These are phyloP conservation scores for Trogon melanurus DNA, from an alignment of 2,113 vertebrate species.

Conservation along the genomic window DNA sequence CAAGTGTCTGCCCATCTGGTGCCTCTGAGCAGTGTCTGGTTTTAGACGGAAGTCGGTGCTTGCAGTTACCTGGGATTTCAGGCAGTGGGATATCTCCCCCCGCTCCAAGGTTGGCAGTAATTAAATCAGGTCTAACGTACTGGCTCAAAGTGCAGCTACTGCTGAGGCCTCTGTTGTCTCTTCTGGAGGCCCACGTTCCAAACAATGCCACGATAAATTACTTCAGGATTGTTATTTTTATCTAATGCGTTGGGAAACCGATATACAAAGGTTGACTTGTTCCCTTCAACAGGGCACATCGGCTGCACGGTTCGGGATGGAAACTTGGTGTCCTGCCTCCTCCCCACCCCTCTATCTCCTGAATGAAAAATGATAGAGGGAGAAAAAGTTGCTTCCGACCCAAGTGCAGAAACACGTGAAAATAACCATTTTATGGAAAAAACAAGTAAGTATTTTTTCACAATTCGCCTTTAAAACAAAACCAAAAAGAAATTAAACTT, in stretches of 20 bases:
- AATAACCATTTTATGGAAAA: background rate
- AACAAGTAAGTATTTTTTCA: background rate
- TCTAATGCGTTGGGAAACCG: background rate
- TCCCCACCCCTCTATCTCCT: background rate
- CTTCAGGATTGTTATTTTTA: background rate
- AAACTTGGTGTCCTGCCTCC: background rate
- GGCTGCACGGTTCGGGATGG: background rate
- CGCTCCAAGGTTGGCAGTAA: background rate
- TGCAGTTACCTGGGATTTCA: background rate
- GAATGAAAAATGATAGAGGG: background rate
- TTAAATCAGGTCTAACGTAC: background rate
- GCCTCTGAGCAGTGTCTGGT: background rate
- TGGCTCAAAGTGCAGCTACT: background rate
- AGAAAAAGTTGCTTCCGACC: background rate
- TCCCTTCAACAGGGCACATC: background rate
- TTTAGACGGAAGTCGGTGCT: background rate
- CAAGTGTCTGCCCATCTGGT: background rate
- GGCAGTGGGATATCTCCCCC: background rate
- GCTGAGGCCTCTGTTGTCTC: background rate
- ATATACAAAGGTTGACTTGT: background rate
- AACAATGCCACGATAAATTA: background rate
- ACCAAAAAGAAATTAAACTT: background rate
- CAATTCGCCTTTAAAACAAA: background rate
- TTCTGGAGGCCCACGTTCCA: background rate
- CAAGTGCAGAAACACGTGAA: background rate